These are phyloP conservation scores for Prunella strophiata DNA, from an alignment of 2,797 vertebrate genomes.

Conservation along the genomic window DNA sequence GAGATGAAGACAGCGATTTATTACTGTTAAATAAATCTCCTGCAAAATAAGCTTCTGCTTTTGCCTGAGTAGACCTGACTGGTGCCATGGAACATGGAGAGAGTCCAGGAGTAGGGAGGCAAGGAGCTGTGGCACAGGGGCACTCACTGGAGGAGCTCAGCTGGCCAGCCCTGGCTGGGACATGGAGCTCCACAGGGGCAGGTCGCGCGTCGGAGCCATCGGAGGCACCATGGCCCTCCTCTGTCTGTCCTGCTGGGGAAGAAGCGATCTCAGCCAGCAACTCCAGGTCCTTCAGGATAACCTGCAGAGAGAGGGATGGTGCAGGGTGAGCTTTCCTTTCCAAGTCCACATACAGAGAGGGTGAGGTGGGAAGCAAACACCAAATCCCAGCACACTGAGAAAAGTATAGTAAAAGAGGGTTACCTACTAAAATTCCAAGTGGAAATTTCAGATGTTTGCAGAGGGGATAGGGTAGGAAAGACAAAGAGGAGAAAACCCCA, in stretches of 20 bases:
- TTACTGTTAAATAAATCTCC: neutral
- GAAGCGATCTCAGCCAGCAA: constrained; percentile 96
- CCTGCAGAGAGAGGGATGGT: constrained; percentile 66
- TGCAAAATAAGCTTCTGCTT: neutral
- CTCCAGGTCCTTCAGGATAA: constrained; percentile 96
- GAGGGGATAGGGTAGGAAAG: neutral
- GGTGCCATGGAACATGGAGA: fast-evolving
- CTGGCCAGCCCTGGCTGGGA: constrained; percentile 79
- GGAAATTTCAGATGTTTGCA: neutral
- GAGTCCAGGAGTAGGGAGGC: fast-evolving
- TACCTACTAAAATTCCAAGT: neutral
- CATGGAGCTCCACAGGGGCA: constrained; percentile 82
- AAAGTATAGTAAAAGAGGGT: neutral
- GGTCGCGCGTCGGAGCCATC: constrained; percentile 71
- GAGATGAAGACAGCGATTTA: neutral
- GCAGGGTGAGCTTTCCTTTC: neutral
- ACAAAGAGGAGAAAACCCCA: neutral
- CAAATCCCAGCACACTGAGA: neutral
- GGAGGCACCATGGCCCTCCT: constrained; percentile 75
- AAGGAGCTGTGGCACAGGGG: neutral
- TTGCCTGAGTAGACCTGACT: neutral
- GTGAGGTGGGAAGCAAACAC: neutral
- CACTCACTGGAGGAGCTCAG: constrained; percentile 69
- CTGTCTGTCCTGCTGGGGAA: constrained; percentile 92
- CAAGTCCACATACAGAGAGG: neutral